A percentile compares a stretch with the other conserved stretches of the same genome.
These are phyloP conservation scores for Stenichneumon culpator DNA, from an alignment of 2,888 invertebrate species.

Conservation along the genomic window DNA sequence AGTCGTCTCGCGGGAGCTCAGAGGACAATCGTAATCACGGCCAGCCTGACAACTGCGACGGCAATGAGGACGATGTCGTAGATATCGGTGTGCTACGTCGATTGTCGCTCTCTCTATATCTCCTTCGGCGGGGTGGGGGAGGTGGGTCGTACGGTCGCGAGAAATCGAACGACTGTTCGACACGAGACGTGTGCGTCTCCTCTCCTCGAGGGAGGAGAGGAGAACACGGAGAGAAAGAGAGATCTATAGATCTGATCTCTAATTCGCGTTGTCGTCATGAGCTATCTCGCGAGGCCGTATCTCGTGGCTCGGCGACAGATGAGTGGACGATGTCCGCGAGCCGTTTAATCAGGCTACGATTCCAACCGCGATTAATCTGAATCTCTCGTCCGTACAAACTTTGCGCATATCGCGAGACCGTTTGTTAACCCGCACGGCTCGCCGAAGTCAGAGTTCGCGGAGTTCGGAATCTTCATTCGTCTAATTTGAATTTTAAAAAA, in stretches of 20 bases:
- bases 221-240: conserved; percentile 32
- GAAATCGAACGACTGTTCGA: conserved; percentile 67
- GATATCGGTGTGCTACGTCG: conserved; percentile 2
- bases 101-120: not conserved
- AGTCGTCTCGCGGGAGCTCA: conserved; percentile 52
- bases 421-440: too few species aligned
- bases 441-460: too few species aligned
- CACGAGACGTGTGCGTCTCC: conserved; percentile 51
- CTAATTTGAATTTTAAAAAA: too few species aligned
- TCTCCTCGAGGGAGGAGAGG: conserved; percentile 38
- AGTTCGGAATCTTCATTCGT: too few species aligned
- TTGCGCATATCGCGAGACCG: not conserved
- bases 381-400: conserved; percentile 8
- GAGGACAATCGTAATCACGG: conserved; percentile 62
- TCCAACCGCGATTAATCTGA: conserved; percentile 33
- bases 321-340: conserved; percentile 46
- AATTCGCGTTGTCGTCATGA: conserved; percentile 73
- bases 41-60: conserved; percentile 21
- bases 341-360: conserved; percentile 64
- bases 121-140: not conserved
- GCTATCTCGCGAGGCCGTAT: conserved; percentile 45
- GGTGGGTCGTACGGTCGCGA: conserved; percentile 62
- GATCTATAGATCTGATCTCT: conserved; percentile 78
- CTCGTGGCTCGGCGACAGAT: conserved; percentile 25
- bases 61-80: conserved; percentile 16